Percentiles rank a stretch among this genome's conserved stretches.
phyloP scores from a whole-genome alignment of 1,140 invertebrate genomes.

The Bemisia tabaci region DNA sequence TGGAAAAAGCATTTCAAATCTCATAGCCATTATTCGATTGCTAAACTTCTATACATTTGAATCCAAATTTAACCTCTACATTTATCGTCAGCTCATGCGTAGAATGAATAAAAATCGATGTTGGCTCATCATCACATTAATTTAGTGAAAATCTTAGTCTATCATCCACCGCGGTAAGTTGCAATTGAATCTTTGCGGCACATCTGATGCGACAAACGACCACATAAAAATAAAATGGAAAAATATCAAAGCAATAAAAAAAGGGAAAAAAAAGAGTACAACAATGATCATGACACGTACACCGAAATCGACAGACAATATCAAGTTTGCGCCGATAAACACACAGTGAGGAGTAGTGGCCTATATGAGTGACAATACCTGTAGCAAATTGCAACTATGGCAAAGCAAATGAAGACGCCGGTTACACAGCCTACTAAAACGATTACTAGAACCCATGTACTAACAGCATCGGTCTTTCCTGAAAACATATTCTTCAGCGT shows the following conservation, averaged over 20 bases:
- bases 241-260: not conserved
- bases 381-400: conserved; percentile 87
- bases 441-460: conserved; percentile 77
- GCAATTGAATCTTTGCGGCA: not conserved
- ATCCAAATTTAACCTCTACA: too few relatives aligned
- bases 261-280: not conserved
- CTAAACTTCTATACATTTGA: too few relatives aligned
- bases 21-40: too few relatives aligned
- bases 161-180: too few relatives aligned
- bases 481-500: not conserved
- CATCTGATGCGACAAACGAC: not conserved
- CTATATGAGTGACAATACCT: conserved; percentile 44
- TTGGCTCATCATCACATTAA: too few relatives aligned
- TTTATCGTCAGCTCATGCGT: too few relatives aligned
- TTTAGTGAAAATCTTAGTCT: too few relatives aligned
- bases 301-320: not conserved
- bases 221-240: not conserved
- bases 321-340: conserved; percentile 7
- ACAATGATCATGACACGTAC: not conserved
- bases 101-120: too few relatives aligned
- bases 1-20: too few relatives aligned
- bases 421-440: conserved; percentile 83
- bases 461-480: conserved; percentile 37
- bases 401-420: conserved; percentile 86
- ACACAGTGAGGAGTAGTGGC: conserved; percentile 6